Conservation (phyloP, 2,888 invertebrate species). For the Hydropsyche betteni region DNA sequence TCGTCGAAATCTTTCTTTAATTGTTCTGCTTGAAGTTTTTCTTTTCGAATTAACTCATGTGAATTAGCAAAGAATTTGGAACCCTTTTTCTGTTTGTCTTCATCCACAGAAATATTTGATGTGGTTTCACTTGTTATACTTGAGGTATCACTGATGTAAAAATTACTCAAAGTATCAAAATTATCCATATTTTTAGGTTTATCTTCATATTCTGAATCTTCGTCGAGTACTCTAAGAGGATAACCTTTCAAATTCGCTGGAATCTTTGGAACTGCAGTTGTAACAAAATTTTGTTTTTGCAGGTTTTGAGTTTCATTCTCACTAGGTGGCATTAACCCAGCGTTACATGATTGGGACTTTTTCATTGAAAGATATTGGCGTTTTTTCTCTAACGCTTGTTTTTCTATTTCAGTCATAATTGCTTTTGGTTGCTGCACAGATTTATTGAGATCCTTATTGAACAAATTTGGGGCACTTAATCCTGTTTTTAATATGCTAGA, state of each 20-base stretch:
- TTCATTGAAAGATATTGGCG: constrained; percentile 59
- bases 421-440: constrained; percentile 54
- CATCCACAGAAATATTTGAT: constrained; percentile 54
- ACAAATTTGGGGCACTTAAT: constrained; percentile 61
- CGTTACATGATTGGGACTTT: constrained; percentile 63
- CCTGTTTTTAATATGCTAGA: constrained; percentile 59
- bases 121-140: constrained; percentile 59
- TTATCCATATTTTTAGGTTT: constrained; percentile 54
- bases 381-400: constrained; percentile 56
- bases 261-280: constrained; percentile 37
- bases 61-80: constrained; percentile 73
- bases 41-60: constrained; percentile 75
- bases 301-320: constrained; percentile 31
- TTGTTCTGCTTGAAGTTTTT: constrained; percentile 65
- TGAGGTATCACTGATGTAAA: constrained; percentile 59
- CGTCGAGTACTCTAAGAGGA: constrained; percentile 65
- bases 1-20: constrained; percentile 64
- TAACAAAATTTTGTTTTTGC: background rate
- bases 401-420: constrained; percentile 51
- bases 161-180: constrained; percentile 61
- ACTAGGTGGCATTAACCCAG: constrained; percentile 58
- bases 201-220: constrained; percentile 56
- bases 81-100: constrained; percentile 57
- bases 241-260: constrained; percentile 55
- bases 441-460: constrained; percentile 59